phyloP scores from a whole-genome alignment of 2,113 vertebrate species.

The Malurus elegans region DNA sequence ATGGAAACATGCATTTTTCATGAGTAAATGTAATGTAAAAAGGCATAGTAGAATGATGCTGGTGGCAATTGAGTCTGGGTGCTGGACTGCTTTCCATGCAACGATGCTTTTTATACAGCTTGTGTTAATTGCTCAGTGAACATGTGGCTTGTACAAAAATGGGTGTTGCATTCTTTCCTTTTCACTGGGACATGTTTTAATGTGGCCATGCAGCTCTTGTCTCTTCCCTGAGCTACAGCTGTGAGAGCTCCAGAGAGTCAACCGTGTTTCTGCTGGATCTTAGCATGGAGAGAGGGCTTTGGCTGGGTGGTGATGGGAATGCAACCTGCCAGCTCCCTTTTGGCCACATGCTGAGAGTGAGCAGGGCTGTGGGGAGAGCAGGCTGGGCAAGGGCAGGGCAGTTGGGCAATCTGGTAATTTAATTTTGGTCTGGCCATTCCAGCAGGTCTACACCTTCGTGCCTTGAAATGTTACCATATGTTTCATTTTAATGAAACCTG shows the following conservation, averaged over 20 bases:
- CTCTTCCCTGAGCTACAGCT: neutral
- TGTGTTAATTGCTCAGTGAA: neutral
- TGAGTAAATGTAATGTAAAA: neutral
- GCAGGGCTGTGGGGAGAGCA: neutral
- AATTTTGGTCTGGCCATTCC: neutral
- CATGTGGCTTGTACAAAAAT: neutral
- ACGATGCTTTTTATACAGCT: neutral
- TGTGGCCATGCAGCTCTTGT: neutral
- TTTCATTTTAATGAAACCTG: neutral
- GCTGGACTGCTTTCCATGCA: neutral
- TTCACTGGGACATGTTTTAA: neutral
- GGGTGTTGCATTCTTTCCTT: neutral
- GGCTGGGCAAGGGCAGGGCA: neutral
- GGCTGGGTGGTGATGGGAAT: neutral
- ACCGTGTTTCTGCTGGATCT: neutral
- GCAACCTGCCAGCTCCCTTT: fast-evolving
- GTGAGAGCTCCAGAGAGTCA: neutral
- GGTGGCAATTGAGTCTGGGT: neutral
- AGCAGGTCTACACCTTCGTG: neutral
- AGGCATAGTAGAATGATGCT: neutral
- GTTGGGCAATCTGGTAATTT: neutral
- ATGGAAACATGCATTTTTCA: neutral
- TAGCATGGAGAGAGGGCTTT: neutral
- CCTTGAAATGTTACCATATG: neutral
- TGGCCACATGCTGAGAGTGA: neutral